phyloP scores from a whole-genome alignment of 2,888 invertebrate species.

The Brachynemurus nebulosus region DNA sequence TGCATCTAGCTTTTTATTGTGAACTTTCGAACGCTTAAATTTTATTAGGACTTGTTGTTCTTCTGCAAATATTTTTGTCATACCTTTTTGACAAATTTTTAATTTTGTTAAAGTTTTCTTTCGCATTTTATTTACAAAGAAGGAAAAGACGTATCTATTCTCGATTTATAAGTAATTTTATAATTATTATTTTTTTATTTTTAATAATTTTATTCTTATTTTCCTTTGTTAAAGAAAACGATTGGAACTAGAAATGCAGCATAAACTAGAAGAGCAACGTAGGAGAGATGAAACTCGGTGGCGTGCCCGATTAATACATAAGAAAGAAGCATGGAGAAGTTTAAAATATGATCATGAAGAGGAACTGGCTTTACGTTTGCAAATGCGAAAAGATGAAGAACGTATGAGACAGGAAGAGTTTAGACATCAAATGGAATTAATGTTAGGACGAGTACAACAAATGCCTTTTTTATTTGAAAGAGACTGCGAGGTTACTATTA shows the following conservation, averaged over 20 bases:
- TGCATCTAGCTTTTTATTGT: no score
- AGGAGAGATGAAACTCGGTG: slow-evolving; percentile 42
- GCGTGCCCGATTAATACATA: slow-evolving; percentile 43
- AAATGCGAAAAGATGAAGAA: slow-evolving; percentile 52
- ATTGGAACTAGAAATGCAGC: slow-evolving; percentile 46
- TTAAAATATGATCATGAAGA: slow-evolving; percentile 50
- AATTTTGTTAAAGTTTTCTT: not conserved
- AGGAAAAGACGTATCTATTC: not conserved
- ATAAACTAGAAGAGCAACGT: slow-evolving; percentile 42
- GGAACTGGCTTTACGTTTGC: slow-evolving; percentile 51
- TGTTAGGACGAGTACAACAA: slow-evolving; percentile 53
- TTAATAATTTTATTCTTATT: slow-evolving; percentile 1
- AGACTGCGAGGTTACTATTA: no score
- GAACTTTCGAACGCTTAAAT: no score
- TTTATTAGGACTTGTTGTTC: no score
- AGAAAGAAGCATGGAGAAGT: slow-evolving; percentile 56
- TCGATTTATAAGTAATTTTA: not conserved
- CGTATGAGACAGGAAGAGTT: slow-evolving; percentile 51
- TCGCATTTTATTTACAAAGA: no score
- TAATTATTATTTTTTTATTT: not conserved
- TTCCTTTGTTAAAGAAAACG: slow-evolving; percentile 39
- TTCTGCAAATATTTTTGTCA: no score
- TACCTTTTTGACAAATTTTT: no score
- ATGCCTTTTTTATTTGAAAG: slow-evolving; percentile 59
- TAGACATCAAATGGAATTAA: slow-evolving; percentile 54